Conservation (phyloP, 2,888 invertebrate genomes). For the Campaea margaritaria region DNA sequence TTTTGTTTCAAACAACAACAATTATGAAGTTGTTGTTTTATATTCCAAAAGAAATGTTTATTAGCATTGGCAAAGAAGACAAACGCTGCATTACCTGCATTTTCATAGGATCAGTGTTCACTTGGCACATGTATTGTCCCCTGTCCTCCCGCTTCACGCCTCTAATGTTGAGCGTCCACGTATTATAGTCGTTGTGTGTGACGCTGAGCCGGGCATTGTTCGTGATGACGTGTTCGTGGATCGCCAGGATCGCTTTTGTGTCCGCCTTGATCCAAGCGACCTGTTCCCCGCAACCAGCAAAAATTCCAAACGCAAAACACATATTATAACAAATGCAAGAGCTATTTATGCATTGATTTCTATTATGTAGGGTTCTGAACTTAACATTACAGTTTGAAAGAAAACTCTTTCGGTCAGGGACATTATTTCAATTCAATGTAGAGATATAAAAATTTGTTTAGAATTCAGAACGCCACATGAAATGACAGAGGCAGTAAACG, state of each 20-base stretch:
- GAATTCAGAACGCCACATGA: conserved; percentile 40
- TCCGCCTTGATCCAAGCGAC: conserved; percentile 98
- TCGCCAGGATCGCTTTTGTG: conserved; percentile 96
- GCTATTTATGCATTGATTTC: conserved; percentile 42
- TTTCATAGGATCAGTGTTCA: conserved; percentile 97
- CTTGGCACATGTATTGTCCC: conserved; percentile 97
- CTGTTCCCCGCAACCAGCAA: conserved; percentile 76
- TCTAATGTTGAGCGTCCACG: conserved; percentile 95
- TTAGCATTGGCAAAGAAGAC: not conserved
- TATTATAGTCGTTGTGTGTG: conserved; percentile 96
- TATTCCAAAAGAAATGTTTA: not conserved
- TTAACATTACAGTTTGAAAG: not conserved
- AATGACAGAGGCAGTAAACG: conserved; percentile 41
- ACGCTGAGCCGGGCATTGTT: conserved; percentile 95
- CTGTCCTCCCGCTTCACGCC: conserved; percentile 94
- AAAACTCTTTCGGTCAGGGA: not conserved
- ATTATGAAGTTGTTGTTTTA: not conserved
- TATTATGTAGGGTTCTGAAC: conserved; percentile 11
- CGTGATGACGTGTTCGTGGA: conserved; percentile 97
- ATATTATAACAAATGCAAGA: conserved; percentile 39
- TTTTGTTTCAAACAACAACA: no score
- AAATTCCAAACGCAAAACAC: conserved; percentile 36
- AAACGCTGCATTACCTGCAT: conserved; percentile 89
- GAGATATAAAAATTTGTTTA: conserved; percentile 45
- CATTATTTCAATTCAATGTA: conserved; percentile 26